Base-by-base conservation (phyloP, 2,888 invertebrate genomes). In the Agrilus biguttatus region DNA sequence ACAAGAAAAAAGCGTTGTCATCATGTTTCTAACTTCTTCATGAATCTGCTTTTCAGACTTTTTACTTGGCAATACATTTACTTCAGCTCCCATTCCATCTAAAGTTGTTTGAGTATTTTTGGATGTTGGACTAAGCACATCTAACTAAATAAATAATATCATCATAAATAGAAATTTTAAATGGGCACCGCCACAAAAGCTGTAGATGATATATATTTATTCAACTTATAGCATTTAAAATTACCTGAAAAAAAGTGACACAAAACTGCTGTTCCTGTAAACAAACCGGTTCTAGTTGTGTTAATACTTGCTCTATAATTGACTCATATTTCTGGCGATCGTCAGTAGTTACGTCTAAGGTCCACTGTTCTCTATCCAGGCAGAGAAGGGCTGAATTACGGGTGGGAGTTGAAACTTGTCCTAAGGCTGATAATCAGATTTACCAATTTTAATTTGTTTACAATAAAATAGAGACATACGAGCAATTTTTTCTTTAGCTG, bases 201-300 rank as follows among this genome's bases (percentile, higher is more conserved):
- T 17, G 4, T 17, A 17, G 17, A 17, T 17, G 2, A 17, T 17
- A 17, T 17, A 17, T 17, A 3, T 17, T 17, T 17, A 17, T 17
- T 17, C 17, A 17, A 21, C 5, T 10, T 17, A 39, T n/a, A 23
- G 33, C 37, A 39, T 8, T 13, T 10, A 41, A 41, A 46, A 46
- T 33, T 21, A 62, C 62, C 64, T 88, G 86, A 63, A 97, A 91
- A 70, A 96, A 97, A 47, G 79, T 75, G 14, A 87, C 80, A 62
- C 93, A 95, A 67, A 97, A 97, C 52, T 90, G 84, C 68, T 96
- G 95, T 64, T 97, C 97, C 19, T 88, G 85, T 50, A 93, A 73
- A 60, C 95, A 93, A 43, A 92, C 80, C 4, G 87, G 86, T 61
- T 93, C 92, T 49, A 96, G 72, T 59, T 91, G 83, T 13, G 83